Conservation (phyloP, 2,888 invertebrate species). For the Eretmocerus hayati region DNA sequence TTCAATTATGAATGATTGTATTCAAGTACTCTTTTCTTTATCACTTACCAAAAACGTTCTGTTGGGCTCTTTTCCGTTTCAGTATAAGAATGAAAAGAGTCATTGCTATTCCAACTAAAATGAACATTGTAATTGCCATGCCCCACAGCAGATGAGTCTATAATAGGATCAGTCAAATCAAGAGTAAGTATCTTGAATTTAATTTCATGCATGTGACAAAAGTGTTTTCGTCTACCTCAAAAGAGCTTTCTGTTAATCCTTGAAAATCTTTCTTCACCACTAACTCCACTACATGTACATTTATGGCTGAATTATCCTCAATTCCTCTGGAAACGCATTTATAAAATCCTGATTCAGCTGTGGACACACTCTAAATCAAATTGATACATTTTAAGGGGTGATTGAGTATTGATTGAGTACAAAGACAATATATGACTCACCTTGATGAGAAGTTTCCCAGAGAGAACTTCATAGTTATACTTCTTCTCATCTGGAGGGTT, state of each 20-base stretch:
- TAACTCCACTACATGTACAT: conserved; percentile 55
- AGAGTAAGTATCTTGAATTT: not conserved
- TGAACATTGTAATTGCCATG: conserved; percentile 37
- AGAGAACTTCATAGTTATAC: conserved; percentile 63
- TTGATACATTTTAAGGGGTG: not conserved
- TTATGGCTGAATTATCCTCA: conserved; percentile 48
- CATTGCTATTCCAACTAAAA: conserved; percentile 36
- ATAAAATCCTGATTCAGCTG: conserved; percentile 58
- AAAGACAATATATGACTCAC: conserved; percentile 39
- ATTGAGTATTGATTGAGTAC: not conserved
- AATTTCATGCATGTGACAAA: not conserved
- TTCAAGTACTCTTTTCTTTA: no score
- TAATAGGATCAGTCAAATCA: conserved; percentile 1
- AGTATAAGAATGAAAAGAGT: conserved; percentile 33
- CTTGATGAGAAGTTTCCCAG: conserved; percentile 60
- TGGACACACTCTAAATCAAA: conserved; percentile 51
- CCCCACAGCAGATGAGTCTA: conserved; percentile 39
- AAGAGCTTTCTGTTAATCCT: conserved; percentile 41
- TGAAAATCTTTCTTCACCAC: conserved; percentile 53
- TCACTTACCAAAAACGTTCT: conserved; percentile 32
- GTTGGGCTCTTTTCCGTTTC: conserved; percentile 29
- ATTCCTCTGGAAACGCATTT: conserved; percentile 59
- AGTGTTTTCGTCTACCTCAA: conserved; percentile 37
- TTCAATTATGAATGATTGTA: conserved; percentile 1
- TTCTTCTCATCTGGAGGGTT: conserved; percentile 56